A percentile compares a stretch with the other conserved stretches of the same genome.
phyloP scores from a whole-genome alignment of 2,888 invertebrate genomes.

The Linnaemya vulpina region DNA sequence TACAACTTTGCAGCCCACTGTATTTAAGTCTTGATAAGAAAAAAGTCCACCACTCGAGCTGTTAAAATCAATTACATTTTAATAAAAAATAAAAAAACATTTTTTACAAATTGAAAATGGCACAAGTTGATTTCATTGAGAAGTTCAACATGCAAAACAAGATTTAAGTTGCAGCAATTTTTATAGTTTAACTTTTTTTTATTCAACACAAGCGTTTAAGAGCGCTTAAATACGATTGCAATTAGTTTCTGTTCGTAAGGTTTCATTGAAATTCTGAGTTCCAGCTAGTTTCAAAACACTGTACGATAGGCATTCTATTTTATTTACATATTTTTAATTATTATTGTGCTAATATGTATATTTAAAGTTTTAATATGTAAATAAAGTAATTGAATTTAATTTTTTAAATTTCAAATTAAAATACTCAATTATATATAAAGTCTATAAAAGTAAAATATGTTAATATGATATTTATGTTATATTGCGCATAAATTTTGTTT shows the following conservation, averaged over 20 bases:
- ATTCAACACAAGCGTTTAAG: neutral
- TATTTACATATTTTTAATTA: neutral
- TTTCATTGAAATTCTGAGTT: too few species aligned
- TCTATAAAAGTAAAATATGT: too few species aligned
- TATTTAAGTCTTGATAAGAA: neutral
- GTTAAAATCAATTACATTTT: neutral
- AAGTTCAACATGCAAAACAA: constrained; percentile 10
- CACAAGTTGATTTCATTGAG: constrained; percentile 40
- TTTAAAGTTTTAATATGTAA: neutral
- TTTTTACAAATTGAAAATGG: constrained; percentile 70
- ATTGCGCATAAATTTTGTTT: too few species aligned
- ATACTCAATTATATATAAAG: too few species aligned
- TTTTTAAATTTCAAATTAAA: too few species aligned
- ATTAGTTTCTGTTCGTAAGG: neutral
- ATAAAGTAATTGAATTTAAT: too few species aligned
- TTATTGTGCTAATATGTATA: too few species aligned
- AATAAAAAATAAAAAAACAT: neutral
- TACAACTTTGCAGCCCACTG: neutral
- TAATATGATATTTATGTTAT: too few species aligned
- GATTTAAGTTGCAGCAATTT: neutral
- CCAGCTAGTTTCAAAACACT: too few species aligned
- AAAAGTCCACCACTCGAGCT: neutral
- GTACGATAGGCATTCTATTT: too few species aligned
- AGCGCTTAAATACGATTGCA: neutral
- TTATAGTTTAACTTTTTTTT: neutral